Conservation (phyloP, 1,140 invertebrate genomes). For the Phortica variegata region DNA sequence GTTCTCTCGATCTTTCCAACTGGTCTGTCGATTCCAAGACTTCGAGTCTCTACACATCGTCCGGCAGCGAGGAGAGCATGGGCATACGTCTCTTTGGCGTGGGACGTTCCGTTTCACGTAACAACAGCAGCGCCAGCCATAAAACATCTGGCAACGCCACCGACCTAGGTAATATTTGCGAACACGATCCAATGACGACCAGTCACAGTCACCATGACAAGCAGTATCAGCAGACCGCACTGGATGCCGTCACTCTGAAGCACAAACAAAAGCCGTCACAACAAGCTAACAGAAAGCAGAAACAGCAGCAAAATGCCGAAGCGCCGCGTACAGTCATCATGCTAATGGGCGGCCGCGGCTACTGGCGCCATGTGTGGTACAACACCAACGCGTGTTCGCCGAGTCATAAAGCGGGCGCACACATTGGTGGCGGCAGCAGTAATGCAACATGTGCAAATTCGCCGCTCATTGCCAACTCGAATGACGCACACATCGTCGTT, state of each 20-base stretch:
- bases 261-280: slow-evolving; percentile 46
- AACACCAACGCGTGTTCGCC: slow-evolving; percentile 52
- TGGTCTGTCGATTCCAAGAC: slow-evolving; percentile 85
- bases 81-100: slow-evolving; percentile 61
- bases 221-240: slow-evolving; percentile 20
- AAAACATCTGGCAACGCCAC: slow-evolving; percentile 60
- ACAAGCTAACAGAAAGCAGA: slow-evolving; percentile 34
- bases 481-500: slow-evolving; percentile 82
- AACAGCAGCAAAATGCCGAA: slow-evolving; percentile 41
- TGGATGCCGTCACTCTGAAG: slow-evolving; percentile 44
- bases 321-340: slow-evolving; percentile 78
- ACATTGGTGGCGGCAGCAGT: slow-evolving; percentile 13
- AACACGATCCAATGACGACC: slow-evolving; percentile 49
- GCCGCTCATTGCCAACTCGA: slow-evolving; percentile 65
- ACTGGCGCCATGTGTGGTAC: slow-evolving; percentile 74
- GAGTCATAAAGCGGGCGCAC: slow-evolving; percentile 31
- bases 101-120: slow-evolving; percentile 66
- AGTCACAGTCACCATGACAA: slow-evolving; percentile 43
- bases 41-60: slow-evolving; percentile 77
- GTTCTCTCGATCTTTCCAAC: slow-evolving; percentile 80
- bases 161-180: slow-evolving; percentile 57
- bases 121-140: slow-evolving; percentile 71
- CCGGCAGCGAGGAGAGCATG: slow-evolving; percentile 79
- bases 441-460: slow-evolving; percentile 14
- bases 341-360: slow-evolving; percentile 83